Evolutionary conservation across 2,113 vertebrate genomes (phyloP).

Genomic region (Pomatostomus ruficeps): DNA sequence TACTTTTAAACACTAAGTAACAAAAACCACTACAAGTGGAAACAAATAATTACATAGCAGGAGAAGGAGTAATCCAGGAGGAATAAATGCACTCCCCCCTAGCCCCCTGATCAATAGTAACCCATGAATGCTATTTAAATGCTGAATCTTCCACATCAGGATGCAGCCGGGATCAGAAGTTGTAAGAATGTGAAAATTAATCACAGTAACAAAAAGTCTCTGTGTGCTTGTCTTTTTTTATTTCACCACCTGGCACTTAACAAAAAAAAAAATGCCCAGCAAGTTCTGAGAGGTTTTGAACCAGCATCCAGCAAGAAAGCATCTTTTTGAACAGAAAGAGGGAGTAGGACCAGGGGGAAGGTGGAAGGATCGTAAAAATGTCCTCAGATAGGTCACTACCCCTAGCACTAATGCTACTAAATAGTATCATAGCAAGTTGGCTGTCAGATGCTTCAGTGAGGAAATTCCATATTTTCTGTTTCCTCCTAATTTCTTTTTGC

Average conservation of each 20-base stretch:
- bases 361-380: not conserved
- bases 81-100: not conserved
- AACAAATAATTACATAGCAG: conserved; percentile 32
- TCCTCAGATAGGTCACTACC: not conserved
- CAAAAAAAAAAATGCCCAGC: conserved; percentile 39
- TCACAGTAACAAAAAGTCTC: conserved; percentile 57
- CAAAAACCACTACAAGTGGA: conserved; percentile 10
- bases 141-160: conserved; percentile 6
- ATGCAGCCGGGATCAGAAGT: not conserved
- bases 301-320: not conserved
- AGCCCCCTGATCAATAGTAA: not conserved
- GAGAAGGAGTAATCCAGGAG: not conserved
- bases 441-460: not conserved
- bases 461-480: not conserved
- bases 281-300: not conserved
- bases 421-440: not conserved
- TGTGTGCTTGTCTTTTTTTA: conserved; percentile 47
- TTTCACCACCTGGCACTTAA: conserved; percentile 54
- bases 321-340: not conserved
- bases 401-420: not conserved
- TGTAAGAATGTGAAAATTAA: conserved; percentile 48
- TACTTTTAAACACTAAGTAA: conserved; percentile 54
- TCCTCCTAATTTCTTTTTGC: not conserved
- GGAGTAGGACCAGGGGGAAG: not conserved
- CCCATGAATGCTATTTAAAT: not conserved